These are phyloP conservation scores for Bombyx mandarina DNA, from an alignment of 1,140 invertebrate genomes.

Conservation along the genomic window DNA sequence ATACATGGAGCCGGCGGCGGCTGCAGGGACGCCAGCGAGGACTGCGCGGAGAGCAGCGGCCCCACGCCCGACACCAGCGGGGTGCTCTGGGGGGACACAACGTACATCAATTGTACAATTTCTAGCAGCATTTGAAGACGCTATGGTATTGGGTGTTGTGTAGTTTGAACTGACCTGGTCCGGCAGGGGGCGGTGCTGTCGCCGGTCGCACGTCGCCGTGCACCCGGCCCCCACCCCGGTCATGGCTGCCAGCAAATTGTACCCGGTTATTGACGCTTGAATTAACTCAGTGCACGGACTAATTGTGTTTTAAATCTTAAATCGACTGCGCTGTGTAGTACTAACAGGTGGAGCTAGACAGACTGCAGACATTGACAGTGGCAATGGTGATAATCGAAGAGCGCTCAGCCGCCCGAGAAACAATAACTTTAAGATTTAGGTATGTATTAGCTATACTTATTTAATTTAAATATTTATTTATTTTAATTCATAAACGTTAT, in stretches of 20 bases:
- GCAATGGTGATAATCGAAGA: too few relatives aligned
- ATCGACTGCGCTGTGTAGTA: too few relatives aligned
- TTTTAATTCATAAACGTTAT: too few relatives aligned
- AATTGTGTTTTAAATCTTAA: too few relatives aligned
- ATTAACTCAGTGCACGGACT: too few relatives aligned
- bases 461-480: too few relatives aligned
- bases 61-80: constrained; percentile 54
- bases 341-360: too few relatives aligned
- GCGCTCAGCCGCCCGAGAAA: too few relatives aligned
- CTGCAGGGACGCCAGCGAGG: constrained; percentile 49
- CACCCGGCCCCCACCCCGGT: constrained; percentile 50
- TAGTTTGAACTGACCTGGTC: constrained; percentile 31
- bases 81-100: constrained; percentile 39
- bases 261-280: background rate
- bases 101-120: too few relatives aligned
- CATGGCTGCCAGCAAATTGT: constrained; percentile 36
- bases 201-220: constrained; percentile 43
- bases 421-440: too few relatives aligned
- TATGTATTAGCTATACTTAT: too few relatives aligned
- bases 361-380: too few relatives aligned
- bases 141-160: background rate
- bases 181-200: constrained; percentile 26
- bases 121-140: background rate
- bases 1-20: constrained; percentile 24
- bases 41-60: constrained; percentile 48